Base-by-base conservation (phyloP, 2,888 invertebrate species). In the Mantis religiosa region DNA sequence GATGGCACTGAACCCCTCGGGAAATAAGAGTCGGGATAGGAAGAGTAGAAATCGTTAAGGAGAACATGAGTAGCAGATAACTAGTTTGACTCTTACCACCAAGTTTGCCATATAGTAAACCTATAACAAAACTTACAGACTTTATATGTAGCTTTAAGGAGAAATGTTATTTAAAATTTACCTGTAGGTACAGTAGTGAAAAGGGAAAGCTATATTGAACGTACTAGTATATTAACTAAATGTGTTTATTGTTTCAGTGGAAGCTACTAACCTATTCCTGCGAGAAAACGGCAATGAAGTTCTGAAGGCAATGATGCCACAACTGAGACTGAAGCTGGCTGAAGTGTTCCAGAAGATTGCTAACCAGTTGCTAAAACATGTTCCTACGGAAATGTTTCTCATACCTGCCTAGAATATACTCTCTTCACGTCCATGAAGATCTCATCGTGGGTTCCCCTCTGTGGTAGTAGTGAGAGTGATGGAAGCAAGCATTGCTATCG, bases 261-360 rank as follows among this genome's bases (percentile, higher is more conserved):
- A 96, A 92, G 96, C 96, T 25, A 96, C 95, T 12, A 96, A 96
- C 92, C 93, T 96, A 86, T 96, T 96, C 92, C 94, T 96, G 71
- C 94, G 95, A 87, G 96, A 96, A 91, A 96, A 96, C 91, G 96
- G 96, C 0, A 94, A 95, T 89, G 95, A 96, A 92, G 96, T 96
- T 1, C 92, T 96, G 89, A 95, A 95, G 91, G 95, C 95, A 8
- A 96, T 96, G 96, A 95, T 95, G 91, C 95, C 95, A 0, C 96
- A 96, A 91, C 92, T 96, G 90, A 95, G 95, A 91, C 94, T 94
- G 91, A 96, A 96, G 92, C 92, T 96, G 88, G 95, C 96, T 1
- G 92, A 92, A 27, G 94, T 96, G 84, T 96, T 96, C 92, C 94
- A 94, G 90, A 94, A 94, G 89, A 95, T 96, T 91, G 94, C 95